Conservation (phyloP, 2,113 vertebrate genomes). For the Emberiza fucata region DNA sequence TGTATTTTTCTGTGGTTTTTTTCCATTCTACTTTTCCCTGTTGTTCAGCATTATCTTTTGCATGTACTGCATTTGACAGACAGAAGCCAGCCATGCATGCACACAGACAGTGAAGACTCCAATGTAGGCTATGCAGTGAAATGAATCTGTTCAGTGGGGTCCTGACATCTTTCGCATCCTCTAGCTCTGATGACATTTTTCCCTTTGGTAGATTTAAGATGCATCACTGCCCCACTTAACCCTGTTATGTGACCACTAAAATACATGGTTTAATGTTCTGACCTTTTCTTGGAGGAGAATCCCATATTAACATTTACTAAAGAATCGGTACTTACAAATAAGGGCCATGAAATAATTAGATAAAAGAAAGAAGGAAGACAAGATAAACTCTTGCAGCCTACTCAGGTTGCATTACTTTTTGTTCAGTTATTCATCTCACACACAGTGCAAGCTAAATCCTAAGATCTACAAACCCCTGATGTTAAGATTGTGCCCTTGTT, state of each 20-base stretch:
- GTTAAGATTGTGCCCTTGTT: neutral
- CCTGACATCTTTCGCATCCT: neutral
- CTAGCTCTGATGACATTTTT: neutral
- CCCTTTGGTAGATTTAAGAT: neutral
- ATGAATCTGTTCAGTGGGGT: neutral
- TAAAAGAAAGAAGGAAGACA: neutral
- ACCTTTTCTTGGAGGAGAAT: neutral
- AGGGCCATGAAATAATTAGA: neutral
- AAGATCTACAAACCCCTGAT: neutral
- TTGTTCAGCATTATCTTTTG: neutral
- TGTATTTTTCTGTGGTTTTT: neutral
- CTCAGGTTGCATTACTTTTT: neutral
- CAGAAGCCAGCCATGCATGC: neutral
- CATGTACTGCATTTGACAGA: neutral
- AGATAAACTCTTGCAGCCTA: neutral
- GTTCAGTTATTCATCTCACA: neutral
- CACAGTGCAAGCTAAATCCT: neutral
- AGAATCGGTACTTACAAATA: neutral
- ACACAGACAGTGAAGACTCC: neutral
- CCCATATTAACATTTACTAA: neutral
- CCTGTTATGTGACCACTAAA: neutral
- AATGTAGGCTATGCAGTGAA: neutral
- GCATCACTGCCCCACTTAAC: neutral
- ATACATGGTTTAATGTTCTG: neutral
- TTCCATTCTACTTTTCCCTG: neutral